phyloP scores from a whole-genome alignment of 2,888 invertebrate genomes.

The Protonemura montana region DNA sequence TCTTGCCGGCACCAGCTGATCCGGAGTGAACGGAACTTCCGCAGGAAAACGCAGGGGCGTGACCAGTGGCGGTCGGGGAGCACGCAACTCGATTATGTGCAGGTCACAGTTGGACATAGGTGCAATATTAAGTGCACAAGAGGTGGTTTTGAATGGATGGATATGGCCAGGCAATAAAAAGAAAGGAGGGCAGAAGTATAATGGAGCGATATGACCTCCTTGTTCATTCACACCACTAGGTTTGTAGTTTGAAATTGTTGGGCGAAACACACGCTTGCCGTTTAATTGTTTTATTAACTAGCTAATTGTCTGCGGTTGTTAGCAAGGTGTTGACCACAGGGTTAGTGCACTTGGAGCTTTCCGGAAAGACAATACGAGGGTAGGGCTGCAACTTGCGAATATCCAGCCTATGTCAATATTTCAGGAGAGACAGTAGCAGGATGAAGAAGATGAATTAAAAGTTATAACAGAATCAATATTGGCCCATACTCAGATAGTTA shows the following conservation, averaged over 20 bases:
- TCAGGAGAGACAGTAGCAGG: too few relatives aligned
- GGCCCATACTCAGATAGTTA: background rate
- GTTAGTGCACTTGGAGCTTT: background rate
- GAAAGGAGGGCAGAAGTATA: constrained; percentile 34
- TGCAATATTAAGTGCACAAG: background rate
- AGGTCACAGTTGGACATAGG: background rate
- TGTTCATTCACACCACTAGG: constrained; percentile 30
- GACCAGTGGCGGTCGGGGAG: background rate
- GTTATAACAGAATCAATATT: background rate
- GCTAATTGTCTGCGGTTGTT: background rate
- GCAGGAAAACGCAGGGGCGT: background rate
- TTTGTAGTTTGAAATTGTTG: background rate
- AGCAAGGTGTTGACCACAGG: background rate
- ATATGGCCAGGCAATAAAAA: constrained; percentile 28
- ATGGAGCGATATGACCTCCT: constrained; percentile 24
- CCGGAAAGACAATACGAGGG: background rate
- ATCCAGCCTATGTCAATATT: too few relatives aligned
- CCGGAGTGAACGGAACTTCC: background rate
- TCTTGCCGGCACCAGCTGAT: background rate
- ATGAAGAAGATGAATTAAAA: background rate
- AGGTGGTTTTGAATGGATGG: constrained; percentile 3
- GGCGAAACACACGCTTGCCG: background rate
- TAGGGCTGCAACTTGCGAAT: too few relatives aligned
- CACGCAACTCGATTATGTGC: background rate
- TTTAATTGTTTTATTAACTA: background rate